Conservation (phyloP, 2,797 vertebrate genomes). For the Pseudopleuronectes americanus region DNA sequence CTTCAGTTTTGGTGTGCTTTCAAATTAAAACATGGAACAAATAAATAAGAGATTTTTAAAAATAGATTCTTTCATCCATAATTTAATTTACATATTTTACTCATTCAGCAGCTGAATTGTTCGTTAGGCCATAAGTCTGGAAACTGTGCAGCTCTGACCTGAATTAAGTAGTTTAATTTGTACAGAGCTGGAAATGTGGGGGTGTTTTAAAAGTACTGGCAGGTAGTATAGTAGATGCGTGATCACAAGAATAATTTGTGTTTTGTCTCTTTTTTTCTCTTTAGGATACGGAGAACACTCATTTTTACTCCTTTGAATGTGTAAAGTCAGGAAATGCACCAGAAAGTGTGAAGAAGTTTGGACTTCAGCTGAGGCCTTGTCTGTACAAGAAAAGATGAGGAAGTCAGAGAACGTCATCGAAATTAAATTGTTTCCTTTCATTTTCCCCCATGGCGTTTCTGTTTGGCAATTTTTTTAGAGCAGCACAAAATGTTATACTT, state of each 20-base stretch:
- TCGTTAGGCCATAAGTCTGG: too few species aligned
- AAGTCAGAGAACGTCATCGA: not conserved
- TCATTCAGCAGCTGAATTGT: too few species aligned
- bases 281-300: slow-evolving; percentile 82
- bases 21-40: too few species aligned
- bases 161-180: too few species aligned
- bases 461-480: not conserved
- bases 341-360: slow-evolving; percentile 71
- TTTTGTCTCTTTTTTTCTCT: slow-evolving; percentile 14
- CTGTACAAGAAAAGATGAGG: slow-evolving; percentile 87
- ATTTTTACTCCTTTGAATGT: slow-evolving; percentile 86
- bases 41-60: too few species aligned
- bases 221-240: not conserved
- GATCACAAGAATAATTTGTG: not conserved
- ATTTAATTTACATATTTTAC: too few species aligned
- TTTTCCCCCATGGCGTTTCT: too few species aligned
- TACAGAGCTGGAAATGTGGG: too few species aligned
- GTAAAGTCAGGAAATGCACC: slow-evolving; percentile 70
- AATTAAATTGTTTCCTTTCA: not conserved
- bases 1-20: too few species aligned
- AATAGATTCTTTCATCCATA: too few species aligned
- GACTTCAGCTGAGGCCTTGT: slow-evolving; percentile 82
- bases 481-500: slow-evolving; percentile 6
- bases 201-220: not conserved
- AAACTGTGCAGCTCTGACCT: too few species aligned